These are phyloP conservation scores for Aphidius gifuensis DNA, from an alignment of 1,140 invertebrate genomes.

Conservation along the genomic window DNA sequence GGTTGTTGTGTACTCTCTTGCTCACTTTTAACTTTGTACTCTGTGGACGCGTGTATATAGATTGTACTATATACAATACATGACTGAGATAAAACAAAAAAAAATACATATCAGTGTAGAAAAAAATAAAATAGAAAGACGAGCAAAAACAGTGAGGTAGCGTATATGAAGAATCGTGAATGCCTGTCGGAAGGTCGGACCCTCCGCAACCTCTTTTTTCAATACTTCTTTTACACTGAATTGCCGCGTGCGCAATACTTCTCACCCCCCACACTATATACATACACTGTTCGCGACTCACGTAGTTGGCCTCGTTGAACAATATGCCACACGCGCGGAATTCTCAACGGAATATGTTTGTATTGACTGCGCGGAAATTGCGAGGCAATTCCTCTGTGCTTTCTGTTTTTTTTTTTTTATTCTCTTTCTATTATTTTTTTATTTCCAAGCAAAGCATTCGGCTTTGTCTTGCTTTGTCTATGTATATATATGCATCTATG, in stretches of 20 bases:
- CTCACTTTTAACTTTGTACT: too few relatives aligned
- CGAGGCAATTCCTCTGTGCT: constrained; percentile 1
- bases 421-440: neutral
- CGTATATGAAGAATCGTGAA: neutral
- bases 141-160: neutral
- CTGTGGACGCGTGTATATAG: too few relatives aligned
- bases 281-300: constrained; percentile 4
- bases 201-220: too few relatives aligned
- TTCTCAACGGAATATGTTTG: constrained; percentile 21
- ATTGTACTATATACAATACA: too few relatives aligned
- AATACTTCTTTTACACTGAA: too few relatives aligned
- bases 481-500: neutral
- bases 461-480: neutral
- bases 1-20: too few relatives aligned
- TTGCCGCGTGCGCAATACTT: too few relatives aligned
- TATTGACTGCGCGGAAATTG: constrained; percentile 26
- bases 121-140: neutral
- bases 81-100: neutral
- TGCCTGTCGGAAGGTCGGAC: neutral
- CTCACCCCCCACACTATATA: too few relatives aligned
- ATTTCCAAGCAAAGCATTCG: constrained; percentile 7
- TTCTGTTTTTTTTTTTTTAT: neutral
- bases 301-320: constrained; percentile 23
- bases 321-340: constrained; percentile 22
- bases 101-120: neutral